Percentiles rank a stretch among this genome's conserved stretches.
Conservation (phyloP, 2,888 invertebrate species). For the Heteropelma amictum region DNA sequence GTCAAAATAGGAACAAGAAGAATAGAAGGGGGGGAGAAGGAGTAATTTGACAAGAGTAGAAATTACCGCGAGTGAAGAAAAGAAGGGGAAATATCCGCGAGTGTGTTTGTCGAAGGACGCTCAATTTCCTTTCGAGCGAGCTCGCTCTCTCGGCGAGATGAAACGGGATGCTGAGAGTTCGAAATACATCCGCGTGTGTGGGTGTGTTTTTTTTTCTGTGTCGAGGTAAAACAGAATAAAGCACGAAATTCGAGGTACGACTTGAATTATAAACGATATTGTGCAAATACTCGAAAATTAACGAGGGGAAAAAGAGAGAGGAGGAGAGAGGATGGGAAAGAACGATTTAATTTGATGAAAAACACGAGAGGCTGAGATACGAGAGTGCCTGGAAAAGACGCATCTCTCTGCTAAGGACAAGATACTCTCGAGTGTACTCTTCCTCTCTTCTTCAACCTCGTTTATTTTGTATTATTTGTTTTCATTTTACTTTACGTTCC, state of each 20-base stretch:
- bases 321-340: conserved; percentile 46
- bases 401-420: conserved; percentile 58
- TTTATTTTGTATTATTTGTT: no score
- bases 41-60: conserved; percentile 5
- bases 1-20: background rate
- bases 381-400: conserved; percentile 68
- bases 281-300: conserved; percentile 71
- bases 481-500: no score
- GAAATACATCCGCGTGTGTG: background rate
- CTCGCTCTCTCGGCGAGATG: conserved; percentile 27
- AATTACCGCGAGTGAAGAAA: background rate
- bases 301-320: conserved; percentile 44
- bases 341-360: conserved; percentile 75
- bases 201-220: no score
- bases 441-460: background rate
- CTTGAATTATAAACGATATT: conserved; percentile 76
- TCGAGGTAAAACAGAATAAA: conserved; percentile 61
- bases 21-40: background rate
- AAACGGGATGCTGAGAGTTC: conserved; percentile 19
- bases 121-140: conserved; percentile 62
- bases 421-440: conserved; percentile 21
- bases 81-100: conserved; percentile 56
- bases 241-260: conserved; percentile 70
- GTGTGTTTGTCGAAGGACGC: conserved; percentile 63
- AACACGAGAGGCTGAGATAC: conserved; percentile 68